Evolutionary conservation across 1,140 invertebrate genomes (phyloP).

Genomic region (Ctenoplectra terminalis): DNA sequence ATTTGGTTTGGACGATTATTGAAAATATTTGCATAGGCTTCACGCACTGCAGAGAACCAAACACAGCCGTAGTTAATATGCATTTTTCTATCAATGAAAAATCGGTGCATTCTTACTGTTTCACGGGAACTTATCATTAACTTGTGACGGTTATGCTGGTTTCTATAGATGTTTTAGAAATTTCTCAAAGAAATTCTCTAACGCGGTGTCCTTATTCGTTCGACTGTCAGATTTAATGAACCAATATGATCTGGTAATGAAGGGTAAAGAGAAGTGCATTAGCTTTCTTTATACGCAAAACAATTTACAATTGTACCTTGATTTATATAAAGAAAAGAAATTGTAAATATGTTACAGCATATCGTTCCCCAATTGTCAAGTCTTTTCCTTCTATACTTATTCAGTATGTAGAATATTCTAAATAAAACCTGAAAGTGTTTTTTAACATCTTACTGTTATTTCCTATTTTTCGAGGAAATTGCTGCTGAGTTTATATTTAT

Average conservation of each 20-base stretch:
- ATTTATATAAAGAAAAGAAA: constrained; percentile 61
- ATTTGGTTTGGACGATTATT: constrained; percentile 14
- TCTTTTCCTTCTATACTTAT: constrained; percentile 26
- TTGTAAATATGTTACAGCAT: constrained; percentile 64
- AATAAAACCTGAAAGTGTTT: constrained; percentile 40
- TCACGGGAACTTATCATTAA: not conserved
- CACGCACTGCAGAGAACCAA: constrained; percentile 25
- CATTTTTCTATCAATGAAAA: constrained; percentile 40
- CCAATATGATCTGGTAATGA: constrained; percentile 27
- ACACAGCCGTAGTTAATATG: constrained; percentile 19
- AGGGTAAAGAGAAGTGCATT: constrained; percentile 17
- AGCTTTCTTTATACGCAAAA: constrained; percentile 54
- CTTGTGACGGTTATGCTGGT: constrained; percentile 9
- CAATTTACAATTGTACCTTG: constrained; percentile 55
- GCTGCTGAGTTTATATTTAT: constrained; percentile 48
- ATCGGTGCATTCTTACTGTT: constrained; percentile 27
- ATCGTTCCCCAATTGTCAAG: constrained; percentile 64
- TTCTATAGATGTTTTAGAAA: not conserved
- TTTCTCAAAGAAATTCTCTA: not conserved
- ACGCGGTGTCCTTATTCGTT: constrained; percentile 9
- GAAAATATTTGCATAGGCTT: constrained; percentile 30
- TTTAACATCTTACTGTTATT: constrained; percentile 25
- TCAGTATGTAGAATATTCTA: constrained; percentile 25
- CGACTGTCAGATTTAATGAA: constrained; percentile 25
- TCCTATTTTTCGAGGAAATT: constrained; percentile 29